Evolutionary conservation across 2,797 vertebrate genomes (phyloP), one percentile per base, ranked within the genome.

Genomic region (Tragelaphus oryx): DNA sequence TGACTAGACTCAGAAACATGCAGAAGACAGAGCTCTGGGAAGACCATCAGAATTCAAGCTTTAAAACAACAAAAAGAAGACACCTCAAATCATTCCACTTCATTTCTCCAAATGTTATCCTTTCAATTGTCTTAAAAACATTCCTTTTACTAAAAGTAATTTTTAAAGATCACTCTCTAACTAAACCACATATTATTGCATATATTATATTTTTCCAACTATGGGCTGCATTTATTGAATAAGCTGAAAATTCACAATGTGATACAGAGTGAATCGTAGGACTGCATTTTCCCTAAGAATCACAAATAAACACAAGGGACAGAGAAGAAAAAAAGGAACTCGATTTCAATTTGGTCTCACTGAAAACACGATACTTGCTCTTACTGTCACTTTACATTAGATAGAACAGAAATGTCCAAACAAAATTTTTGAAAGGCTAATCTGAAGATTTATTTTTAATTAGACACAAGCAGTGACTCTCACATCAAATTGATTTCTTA

Each of bases 121-220:
- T 94, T 97, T 93, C 24, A 92, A 86, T 85, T 94, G 96, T 93
- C 96, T 96, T 95, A 95, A 82, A 92, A 96, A 80, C 20, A 55
- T 12, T 12, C 30, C 68, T 33, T 85, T 83, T 62, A 68, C 17
- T 79, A 84, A 71, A 52, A 92, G 76, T 26, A 24, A 62, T 78
- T 84, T 85, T 75, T 59, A 76, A 87, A 83, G 82, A n/a, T 50
- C 24, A 87, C 22, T 60, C 62, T 88, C 41, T 55, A 89, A 54
- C 33, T n/a, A 87, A 74, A 80, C 13, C 20, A 57, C 30, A n/a
- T 13, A 74, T 22, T n/a, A n/a, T n/a, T 92, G 60, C 60, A 22
- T 3, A 54, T 65, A 28, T n/a, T 20, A 80, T 17, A 2, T 62
- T 87, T 46, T 92, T 92, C 68, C 37, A 71, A n/a, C 6, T 74